Base-by-base conservation (phyloP, 2,797 vertebrate genomes). In the Nannoperca australis region DNA sequence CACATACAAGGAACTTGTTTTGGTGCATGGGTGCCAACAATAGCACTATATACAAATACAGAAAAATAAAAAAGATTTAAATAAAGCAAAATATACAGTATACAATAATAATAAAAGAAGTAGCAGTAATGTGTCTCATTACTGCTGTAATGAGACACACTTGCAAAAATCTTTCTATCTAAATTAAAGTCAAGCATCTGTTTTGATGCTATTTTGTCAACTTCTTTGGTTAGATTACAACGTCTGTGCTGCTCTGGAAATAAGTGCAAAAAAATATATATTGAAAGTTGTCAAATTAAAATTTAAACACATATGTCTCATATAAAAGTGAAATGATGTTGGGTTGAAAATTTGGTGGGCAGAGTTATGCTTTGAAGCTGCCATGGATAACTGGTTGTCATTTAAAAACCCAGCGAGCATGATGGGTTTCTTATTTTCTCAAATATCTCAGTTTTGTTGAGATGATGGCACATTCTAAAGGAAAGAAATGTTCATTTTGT, bases 121-220 rank as follows among this genome's bases (percentile, higher is more conserved):
- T n/a, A n/a, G n/a, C n/a, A n/a, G n/a, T n/a, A n/a, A n/a, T n/a
- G n/a, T n/a, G n/a, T n/a, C n/a, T n/a, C n/a, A n/a, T n/a, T n/a
- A 5, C 15, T 61, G 36, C 2, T 49, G 30, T 55, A 49, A 60
- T 44, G n/a, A 69, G 45, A 44, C n/a, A 73, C 15, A 17, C n/a
- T 1, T 7, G 4, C 18, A 55, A 30, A 40, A 49, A 40, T 3
- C 40, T 47, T 42, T 11, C 4, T 7, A 45, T 20, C 55, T 2
- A 63, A 45, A 72, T 42, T 17, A 36, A 40, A 64, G 22, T 20
- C 17, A 50, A 45, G 27, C 63, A 56, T 54, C 20, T 69, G 65
- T 42, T 62, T 63, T 24, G 10, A 40, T 38, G 22, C 54, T 22
- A 5, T 4, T 64, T 53, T 40, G 36, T 45, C 27, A 14, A 10